Conservation (phyloP, 2,888 invertebrate genomes). For the Lysandra bellargus region DNA sequence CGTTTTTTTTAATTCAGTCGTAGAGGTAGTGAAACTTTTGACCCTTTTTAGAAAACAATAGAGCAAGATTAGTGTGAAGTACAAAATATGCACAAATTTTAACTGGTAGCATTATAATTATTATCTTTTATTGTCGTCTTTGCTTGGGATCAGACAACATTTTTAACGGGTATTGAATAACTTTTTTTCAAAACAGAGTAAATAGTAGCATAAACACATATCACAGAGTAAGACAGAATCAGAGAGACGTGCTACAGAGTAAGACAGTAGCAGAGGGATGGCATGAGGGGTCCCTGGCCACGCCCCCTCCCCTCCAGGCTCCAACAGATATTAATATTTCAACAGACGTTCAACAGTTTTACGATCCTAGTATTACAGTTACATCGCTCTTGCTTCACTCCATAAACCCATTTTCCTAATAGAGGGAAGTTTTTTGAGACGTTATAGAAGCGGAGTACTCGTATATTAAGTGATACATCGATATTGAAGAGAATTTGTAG, state of each 20-base stretch:
- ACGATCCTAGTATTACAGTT: neutral
- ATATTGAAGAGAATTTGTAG: neutral
- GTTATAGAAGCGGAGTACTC: neutral
- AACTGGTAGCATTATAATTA: too few relatives aligned
- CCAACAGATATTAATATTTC: constrained; percentile 5
- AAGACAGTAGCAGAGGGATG: neutral
- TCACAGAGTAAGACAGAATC: neutral
- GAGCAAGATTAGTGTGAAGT: too few relatives aligned
- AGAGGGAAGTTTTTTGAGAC: neutral
- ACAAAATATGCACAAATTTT: too few relatives aligned
- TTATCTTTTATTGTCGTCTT: too few relatives aligned
- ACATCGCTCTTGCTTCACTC: neutral
- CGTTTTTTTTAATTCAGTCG: too few relatives aligned
- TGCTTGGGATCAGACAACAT: too few relatives aligned
- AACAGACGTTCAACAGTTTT: constrained; percentile 5
- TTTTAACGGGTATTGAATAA: too few relatives aligned
- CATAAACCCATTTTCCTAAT: constrained; percentile 5
- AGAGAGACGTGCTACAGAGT: neutral
- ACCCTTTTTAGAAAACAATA: too few relatives aligned
- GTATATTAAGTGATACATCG: neutral
- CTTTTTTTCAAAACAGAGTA: too few relatives aligned
- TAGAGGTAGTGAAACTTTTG: too few relatives aligned
- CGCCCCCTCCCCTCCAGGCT: neutral
- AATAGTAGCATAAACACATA: too few relatives aligned
- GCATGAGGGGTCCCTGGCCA: neutral